phyloP scores from a whole-genome alignment of 2,888 invertebrate genomes.

The Microctonus aethiopoides region DNA sequence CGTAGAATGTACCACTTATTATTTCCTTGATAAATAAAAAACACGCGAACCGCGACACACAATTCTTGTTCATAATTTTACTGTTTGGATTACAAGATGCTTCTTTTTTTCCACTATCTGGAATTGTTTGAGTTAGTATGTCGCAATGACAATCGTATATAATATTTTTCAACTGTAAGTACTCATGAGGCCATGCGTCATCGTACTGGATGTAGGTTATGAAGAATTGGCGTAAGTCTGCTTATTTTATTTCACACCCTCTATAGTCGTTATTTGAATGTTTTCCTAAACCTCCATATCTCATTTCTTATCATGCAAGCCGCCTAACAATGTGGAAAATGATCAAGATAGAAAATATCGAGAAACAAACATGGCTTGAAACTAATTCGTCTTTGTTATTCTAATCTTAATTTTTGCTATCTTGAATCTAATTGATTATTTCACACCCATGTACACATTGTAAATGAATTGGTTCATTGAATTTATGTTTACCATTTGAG shows the following conservation, averaged over 20 bases:
- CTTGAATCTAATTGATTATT: too few relatives aligned
- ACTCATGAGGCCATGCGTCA: conserved; percentile 45
- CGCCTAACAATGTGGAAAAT: conserved; percentile 57
- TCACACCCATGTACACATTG: background rate
- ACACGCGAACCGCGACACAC: background rate
- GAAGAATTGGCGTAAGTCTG: conserved; percentile 48
- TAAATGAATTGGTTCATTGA: background rate
- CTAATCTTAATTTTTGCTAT: too few relatives aligned
- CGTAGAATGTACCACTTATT: background rate
- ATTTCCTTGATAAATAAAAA: background rate
- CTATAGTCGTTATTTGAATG: conserved; percentile 9
- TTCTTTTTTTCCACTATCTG: conserved; percentile 32
- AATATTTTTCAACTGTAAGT: conserved; percentile 53
- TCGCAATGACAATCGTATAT: conserved; percentile 34
- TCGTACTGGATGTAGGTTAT: conserved; percentile 58
- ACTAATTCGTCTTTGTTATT: too few relatives aligned
- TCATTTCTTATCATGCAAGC: conserved; percentile 37
- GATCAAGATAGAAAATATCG: conserved; percentile 49
- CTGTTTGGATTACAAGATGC: background rate
- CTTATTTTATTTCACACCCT: background rate
- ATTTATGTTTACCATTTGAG: background rate
- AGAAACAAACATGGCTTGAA: too few relatives aligned
- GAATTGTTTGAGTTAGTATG: conserved; percentile 43
- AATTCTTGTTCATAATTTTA: background rate
- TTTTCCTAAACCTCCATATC: background rate